Percentiles rank a stretch among this genome's conserved stretches.
These are phyloP conservation scores for Drosophila imparisetae DNA, from an alignment of 2,888 invertebrate genomes.

Conservation along the genomic window DNA sequence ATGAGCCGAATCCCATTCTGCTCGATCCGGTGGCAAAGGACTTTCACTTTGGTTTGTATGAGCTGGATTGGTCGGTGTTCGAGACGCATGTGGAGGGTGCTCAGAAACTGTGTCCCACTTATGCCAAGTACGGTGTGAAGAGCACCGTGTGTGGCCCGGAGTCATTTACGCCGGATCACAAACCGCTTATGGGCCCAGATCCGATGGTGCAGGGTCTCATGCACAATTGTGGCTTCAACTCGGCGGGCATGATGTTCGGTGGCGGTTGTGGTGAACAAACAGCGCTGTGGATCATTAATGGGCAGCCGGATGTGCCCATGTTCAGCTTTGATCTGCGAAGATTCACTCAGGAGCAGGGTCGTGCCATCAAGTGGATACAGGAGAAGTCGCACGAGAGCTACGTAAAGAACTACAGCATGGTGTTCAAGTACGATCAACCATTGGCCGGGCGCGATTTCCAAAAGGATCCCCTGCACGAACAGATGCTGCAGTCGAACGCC, in stretches of 20 bases:
- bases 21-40: constrained; percentile 91
- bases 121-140: constrained; percentile 91
- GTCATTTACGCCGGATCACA: constrained; percentile 96
- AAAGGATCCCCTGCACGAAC: constrained; percentile 88
- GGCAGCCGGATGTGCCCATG: constrained; percentile 94
- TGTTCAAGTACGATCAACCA: constrained; percentile 93
- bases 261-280: constrained; percentile 94
- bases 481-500: constrained; percentile 90
- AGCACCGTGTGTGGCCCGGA: constrained; percentile 96
- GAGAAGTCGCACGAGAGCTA: constrained; percentile 96
- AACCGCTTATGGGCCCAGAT: constrained; percentile 93
- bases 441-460: constrained; percentile 91
- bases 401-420: constrained; percentile 92
- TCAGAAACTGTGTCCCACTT: constrained; percentile 89
- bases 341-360: constrained; percentile 90
- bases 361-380: constrained; percentile 90
- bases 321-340: constrained; percentile 94
- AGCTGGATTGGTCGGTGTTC: constrained; percentile 94
- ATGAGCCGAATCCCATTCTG: constrained; percentile 93
- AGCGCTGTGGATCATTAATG: constrained; percentile 93
- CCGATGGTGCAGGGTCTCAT: constrained; percentile 89
- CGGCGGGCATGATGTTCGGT: constrained; percentile 96
- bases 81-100: constrained; percentile 91
- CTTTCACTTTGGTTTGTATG: constrained; percentile 93
- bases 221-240: constrained; percentile 95